phyloP scores from a whole-genome alignment of 2,113 vertebrate species.

The Gasterosteus nipponicus region DNA sequence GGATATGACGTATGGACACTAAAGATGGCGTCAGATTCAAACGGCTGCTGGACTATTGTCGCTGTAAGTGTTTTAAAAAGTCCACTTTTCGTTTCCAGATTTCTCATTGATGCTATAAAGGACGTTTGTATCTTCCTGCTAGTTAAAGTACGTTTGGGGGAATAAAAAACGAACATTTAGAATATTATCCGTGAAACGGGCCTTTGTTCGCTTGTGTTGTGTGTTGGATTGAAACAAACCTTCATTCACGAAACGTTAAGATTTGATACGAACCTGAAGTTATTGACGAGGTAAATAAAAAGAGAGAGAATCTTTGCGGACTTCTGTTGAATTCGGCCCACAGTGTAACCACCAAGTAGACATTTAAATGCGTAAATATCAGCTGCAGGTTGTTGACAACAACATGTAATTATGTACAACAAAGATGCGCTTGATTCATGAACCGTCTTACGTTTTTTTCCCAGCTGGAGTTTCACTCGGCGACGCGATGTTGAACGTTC shows the following conservation, averaged over 20 bases:
- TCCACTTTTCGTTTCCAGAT: not conserved
- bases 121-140: accelerated
- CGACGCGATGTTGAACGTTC: accelerated
- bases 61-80: conserved; percentile 29
- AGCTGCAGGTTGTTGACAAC: not conserved
- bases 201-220: not conserved
- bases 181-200: not conserved
- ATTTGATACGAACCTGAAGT: accelerated
- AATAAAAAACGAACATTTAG: not conserved
- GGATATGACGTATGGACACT: conserved; percentile 43
- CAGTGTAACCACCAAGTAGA: accelerated
- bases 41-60: not conserved
- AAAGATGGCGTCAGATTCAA: conserved; percentile 82
- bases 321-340: not conserved
- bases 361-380: not conserved
- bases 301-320: accelerated
- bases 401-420: not conserved
- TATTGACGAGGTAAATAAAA: accelerated
- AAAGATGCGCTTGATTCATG: accelerated
- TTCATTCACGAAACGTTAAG: not conserved
- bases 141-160: accelerated
- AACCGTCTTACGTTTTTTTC: accelerated
- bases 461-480: accelerated
- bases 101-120: accelerated
- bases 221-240: not conserved